phyloP scores from a whole-genome alignment of 2,797 vertebrate species.

The Antennarius maculatus region DNA sequence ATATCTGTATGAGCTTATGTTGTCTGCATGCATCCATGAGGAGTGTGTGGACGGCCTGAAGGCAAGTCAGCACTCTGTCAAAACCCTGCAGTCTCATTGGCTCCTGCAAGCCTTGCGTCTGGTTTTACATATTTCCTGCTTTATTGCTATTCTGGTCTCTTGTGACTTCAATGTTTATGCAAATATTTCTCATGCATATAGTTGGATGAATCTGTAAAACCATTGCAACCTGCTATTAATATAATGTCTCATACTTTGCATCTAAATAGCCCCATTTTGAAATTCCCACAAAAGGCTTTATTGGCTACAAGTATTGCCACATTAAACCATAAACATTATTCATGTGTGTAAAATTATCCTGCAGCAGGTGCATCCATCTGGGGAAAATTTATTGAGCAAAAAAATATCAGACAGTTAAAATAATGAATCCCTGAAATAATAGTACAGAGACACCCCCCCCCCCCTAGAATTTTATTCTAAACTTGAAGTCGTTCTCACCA shows the following conservation, averaged over 20 bases:
- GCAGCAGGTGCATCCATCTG: slow-evolving; percentile 7
- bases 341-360: slow-evolving; percentile 19
- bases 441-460: slow-evolving; percentile 4
- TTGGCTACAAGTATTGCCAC: not conserved
- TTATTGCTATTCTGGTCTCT: slow-evolving; percentile 12
- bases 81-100: slow-evolving; percentile 27
- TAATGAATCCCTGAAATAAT: slow-evolving; percentile 14
- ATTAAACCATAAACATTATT: slow-evolving; percentile 14
- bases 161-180: slow-evolving; percentile 9
- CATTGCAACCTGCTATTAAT: slow-evolving; percentile 6
- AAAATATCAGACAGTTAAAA: slow-evolving; percentile 25
- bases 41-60: not conserved
- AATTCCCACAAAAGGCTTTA: slow-evolving; percentile 22
- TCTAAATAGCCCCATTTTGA: slow-evolving; percentile 22
- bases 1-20: slow-evolving; percentile 4
- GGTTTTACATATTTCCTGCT: not conserved
- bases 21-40: not conserved
- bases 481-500: slow-evolving; percentile 38
- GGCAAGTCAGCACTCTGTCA: slow-evolving; percentile 15
- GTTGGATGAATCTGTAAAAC: slow-evolving; percentile 7
- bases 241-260: not conserved
- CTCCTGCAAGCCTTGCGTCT: slow-evolving; percentile 1
- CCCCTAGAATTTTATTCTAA: slow-evolving; percentile 26
- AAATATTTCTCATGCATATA: slow-evolving; percentile 22
- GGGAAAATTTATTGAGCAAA: slow-evolving; percentile 16